phyloP scores from a whole-genome alignment of 2,113 vertebrate species.

The Ivindomyrus marchei region DNA sequence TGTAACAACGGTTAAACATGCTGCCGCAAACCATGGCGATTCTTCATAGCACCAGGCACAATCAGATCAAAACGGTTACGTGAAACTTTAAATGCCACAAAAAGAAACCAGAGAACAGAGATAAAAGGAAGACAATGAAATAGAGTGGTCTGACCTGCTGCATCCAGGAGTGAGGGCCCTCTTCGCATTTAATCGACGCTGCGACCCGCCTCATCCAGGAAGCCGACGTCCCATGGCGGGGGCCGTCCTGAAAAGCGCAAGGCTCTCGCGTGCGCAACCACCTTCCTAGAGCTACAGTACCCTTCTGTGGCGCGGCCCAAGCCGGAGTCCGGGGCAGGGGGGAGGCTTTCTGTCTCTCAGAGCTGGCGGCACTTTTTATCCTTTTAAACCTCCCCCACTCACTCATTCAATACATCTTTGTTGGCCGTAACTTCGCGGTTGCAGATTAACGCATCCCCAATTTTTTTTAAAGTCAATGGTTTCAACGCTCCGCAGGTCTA shows the following conservation, averaged over 20 bases:
- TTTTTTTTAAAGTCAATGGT: slow-evolving; percentile 46
- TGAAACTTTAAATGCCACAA: slow-evolving; percentile 64
- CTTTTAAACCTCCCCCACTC: slow-evolving; percentile 40
- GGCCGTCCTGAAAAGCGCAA: slow-evolving; percentile 96
- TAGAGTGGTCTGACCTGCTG: slow-evolving; percentile 99
- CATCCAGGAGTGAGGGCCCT: slow-evolving; percentile 85
- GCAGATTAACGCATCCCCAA: slow-evolving; percentile 49
- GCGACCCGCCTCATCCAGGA: slow-evolving; percentile 64
- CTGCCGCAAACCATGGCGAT: slow-evolving; percentile 20
- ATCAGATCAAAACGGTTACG: slow-evolving; percentile 39
- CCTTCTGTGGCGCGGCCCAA: slow-evolving; percentile 61
- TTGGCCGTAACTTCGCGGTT: not conserved
- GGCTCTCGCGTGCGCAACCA: slow-evolving; percentile 90
- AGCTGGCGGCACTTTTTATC: slow-evolving; percentile 50
- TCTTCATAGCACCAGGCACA: slow-evolving; percentile 59
- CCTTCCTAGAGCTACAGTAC: slow-evolving; percentile 61
- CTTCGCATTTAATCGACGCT: slow-evolving; percentile 77
- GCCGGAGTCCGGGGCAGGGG: slow-evolving; percentile 42
- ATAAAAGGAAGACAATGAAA: slow-evolving; percentile 76
- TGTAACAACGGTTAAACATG: slow-evolving; percentile 30
- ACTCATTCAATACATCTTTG: slow-evolving; percentile 15
- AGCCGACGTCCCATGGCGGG: slow-evolving; percentile 57
- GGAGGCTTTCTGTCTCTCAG: slow-evolving; percentile 28
- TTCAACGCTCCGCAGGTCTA: slow-evolving; percentile 42
- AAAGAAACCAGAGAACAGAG: slow-evolving; percentile 15